phyloP scores from a whole-genome alignment of 2,113 vertebrate species.

The Hippocampus comes region DNA sequence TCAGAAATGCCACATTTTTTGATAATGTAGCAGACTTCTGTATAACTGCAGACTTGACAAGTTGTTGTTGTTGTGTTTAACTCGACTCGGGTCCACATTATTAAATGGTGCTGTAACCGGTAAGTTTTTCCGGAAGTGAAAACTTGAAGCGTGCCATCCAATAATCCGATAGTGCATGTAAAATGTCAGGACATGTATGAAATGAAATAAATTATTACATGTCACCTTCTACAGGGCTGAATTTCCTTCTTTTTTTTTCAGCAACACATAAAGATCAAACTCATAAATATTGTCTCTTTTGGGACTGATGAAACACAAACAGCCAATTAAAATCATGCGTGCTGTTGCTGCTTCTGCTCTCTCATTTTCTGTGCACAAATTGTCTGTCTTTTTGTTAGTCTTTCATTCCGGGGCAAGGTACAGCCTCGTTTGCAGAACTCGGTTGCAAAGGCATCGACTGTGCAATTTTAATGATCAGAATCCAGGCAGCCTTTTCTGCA shows the following conservation, averaged over 20 bases:
- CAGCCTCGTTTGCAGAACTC: constrained; percentile 55
- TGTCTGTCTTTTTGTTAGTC: constrained; percentile 26
- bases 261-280: constrained; percentile 68
- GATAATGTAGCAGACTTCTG: too few relatives aligned
- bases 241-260: constrained; percentile 54
- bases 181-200: constrained; percentile 20
- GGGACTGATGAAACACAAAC: constrained; percentile 74
- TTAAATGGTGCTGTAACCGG: not conserved
- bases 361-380: constrained; percentile 13
- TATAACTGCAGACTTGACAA: too few relatives aligned
- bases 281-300: constrained; percentile 73
- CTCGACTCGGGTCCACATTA: not conserved
- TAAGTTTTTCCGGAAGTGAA: not conserved
- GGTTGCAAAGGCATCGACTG: constrained; percentile 40
- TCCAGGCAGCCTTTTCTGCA: constrained; percentile 13
- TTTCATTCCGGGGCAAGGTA: constrained; percentile 29
- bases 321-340: constrained; percentile 71
- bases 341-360: constrained; percentile 11
- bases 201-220: constrained; percentile 33
- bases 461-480: constrained; percentile 63
- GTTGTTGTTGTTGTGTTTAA: too few relatives aligned
- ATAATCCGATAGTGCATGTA: not conserved
- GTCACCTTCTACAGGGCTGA: constrained; percentile 22
- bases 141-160: not conserved
- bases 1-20: too few relatives aligned